Conservation (phyloP, 1,140 invertebrate genomes). For the Hormaphis cornu region DNA sequence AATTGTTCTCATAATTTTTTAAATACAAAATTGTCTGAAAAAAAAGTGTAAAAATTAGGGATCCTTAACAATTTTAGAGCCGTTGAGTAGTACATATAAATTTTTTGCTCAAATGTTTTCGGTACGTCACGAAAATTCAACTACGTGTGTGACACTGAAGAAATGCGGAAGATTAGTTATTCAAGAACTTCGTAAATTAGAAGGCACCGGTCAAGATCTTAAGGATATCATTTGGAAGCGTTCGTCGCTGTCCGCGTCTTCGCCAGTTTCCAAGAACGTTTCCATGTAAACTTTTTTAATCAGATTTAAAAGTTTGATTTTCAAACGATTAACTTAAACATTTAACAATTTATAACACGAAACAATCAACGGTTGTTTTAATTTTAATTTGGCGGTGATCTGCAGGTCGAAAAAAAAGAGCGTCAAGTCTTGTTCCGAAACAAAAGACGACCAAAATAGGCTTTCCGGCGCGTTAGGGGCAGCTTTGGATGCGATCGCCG, state of each 20-base stretch:
- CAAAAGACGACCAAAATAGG: neutral
- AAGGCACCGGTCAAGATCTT: constrained; percentile 77
- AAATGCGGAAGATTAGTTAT: constrained; percentile 79
- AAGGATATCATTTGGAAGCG: constrained; percentile 79
- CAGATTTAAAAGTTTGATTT: too few relatives aligned
- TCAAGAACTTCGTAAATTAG: constrained; percentile 66
- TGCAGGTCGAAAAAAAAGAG: constrained; percentile 11
- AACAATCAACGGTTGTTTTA: too few relatives aligned
- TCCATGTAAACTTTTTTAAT: neutral
- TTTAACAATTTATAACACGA: too few relatives aligned
- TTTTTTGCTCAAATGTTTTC: neutral
- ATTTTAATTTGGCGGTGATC: neutral
- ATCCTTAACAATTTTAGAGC: neutral
- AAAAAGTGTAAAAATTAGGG: neutral
- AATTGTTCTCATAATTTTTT: too few relatives aligned
- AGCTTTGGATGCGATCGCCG: constrained; percentile 72
- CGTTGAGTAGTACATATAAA: neutral
- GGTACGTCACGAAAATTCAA: neutral
- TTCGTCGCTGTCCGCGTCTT: constrained; percentile 61
- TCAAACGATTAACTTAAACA: too few relatives aligned
- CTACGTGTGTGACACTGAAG: constrained; percentile 44
- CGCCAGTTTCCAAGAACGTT: constrained; percentile 49
- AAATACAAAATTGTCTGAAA: too few relatives aligned
- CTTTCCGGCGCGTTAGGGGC: constrained; percentile 52
- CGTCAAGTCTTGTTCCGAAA: neutral